phyloP scores from a whole-genome alignment of 2,888 invertebrate genomes.

The Melipona bicolor region DNA sequence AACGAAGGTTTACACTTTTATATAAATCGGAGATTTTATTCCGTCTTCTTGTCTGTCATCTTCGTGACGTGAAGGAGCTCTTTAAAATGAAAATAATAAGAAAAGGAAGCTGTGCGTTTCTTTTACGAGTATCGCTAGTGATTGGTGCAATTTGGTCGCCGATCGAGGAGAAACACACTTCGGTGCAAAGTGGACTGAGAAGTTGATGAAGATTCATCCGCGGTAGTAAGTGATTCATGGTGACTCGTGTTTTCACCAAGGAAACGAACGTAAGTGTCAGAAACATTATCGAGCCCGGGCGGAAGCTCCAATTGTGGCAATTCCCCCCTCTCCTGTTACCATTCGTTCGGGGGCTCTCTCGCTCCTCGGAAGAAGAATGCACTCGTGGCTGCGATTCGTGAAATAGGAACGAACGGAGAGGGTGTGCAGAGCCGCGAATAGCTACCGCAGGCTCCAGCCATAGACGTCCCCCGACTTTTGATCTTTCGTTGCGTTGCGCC shows the following conservation, averaged over 20 bases:
- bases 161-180: neutral
- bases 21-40: no score
- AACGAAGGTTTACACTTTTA: no score
- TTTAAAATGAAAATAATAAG: neutral
- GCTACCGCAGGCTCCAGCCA: no score
- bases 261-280: constrained; percentile 32
- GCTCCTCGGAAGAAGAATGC: neutral
- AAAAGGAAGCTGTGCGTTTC: neutral
- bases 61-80: neutral
- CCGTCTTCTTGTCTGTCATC: neutral
- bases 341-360: neutral
- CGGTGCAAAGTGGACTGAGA: constrained; percentile 15
- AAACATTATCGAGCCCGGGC: constrained; percentile 19
- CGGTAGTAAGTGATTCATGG: constrained; percentile 29
- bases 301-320: constrained; percentile 31
- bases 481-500: neutral
- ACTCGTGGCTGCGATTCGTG: neutral
- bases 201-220: neutral
- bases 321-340: constrained; percentile 1
- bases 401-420: neutral
- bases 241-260: constrained; percentile 25
- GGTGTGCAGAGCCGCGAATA: no score
- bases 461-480: neutral
- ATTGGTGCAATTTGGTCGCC: neutral
- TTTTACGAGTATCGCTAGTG: neutral